Conservation (phyloP, 2,888 invertebrate species). For the Diaphora mendica region DNA sequence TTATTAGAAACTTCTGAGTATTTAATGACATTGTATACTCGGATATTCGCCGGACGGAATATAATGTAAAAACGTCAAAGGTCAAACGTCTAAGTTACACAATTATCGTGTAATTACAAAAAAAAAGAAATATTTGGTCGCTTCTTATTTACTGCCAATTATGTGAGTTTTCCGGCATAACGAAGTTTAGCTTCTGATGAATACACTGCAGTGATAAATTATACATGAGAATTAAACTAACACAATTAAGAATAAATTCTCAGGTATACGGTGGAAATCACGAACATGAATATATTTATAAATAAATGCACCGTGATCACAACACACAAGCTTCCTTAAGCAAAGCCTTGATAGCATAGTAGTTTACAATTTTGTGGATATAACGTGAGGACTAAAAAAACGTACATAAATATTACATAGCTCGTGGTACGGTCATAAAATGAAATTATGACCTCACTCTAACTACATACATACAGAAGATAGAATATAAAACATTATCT, state of each 20-base stretch:
- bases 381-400: constrained; percentile 37
- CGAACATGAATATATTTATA: constrained; percentile 55
- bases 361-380: constrained; percentile 46
- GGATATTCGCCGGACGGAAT: constrained; percentile 9
- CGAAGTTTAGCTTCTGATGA: constrained; percentile 52
- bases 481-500: too few species aligned
- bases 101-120: constrained; percentile 20
- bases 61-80: constrained; percentile 10
- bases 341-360: constrained; percentile 59
- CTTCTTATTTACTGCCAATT: constrained; percentile 37
- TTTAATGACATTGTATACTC: constrained; percentile 13
- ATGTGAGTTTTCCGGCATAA: constrained; percentile 51
- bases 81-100: constrained; percentile 19
- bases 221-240: constrained; percentile 44
- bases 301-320: constrained; percentile 55
- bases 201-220: constrained; percentile 43
- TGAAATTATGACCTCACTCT: background rate
- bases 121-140: constrained; percentile 26
- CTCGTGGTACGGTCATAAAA: background rate
- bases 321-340: constrained; percentile 54
- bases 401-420: constrained; percentile 23
- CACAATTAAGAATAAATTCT: constrained; percentile 50
- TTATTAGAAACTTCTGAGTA: background rate
- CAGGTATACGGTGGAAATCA: constrained; percentile 52
- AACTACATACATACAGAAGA: background rate